Base-by-base conservation (phyloP, 2,113 vertebrate genomes). In the Agapornis roseicollis region DNA sequence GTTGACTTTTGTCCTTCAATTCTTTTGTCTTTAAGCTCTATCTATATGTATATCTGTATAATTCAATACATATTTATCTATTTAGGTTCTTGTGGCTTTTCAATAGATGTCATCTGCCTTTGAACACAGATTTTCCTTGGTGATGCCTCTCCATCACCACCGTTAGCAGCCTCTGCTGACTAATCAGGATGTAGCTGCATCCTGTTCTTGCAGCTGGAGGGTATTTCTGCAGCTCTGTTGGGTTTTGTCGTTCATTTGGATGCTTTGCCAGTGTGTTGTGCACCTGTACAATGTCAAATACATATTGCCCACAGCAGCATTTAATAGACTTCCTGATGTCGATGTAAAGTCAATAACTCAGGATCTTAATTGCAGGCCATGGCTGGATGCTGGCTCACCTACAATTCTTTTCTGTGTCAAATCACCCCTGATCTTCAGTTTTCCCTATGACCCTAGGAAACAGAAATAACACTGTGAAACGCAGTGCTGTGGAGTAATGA, bases 301-400 rank as follows among this genome's bases (percentile, higher is more conserved):
- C 92, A 53, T 63, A 65, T 80, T 95, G 96, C 89, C 93, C 88
- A 80, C 73, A 63, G 92, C 92, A 93, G 85, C 85, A 55, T 88
- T 97, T 96, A 85, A 96, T 94, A 80, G 85, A 78, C 93, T 90
- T 95, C 85, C 88, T 37, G 84, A 85, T 93, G 88, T 89, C 94
- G 76, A 46, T 69, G 56, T 24, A 22, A 95, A 96, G 92, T 91
- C 94, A 95, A 35, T 93, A 96, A 92, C 83, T 94, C 44, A 7
- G n/a, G 65, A 73, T 82, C 77, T 95, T 93, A 95, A 97, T 93
- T 93, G 94, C 86, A 69, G 89, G 81, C 76, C 74, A 13, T 60
- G 60, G 65, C 77, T 58, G 85, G 70, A 39, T 71, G 49, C 82
- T 68, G 82, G 80, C 78, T 95, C 79, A 33, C 2, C 6, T 70